Conservation (phyloP, 2,888 invertebrate species). For the Melinaea marsaeus region DNA sequence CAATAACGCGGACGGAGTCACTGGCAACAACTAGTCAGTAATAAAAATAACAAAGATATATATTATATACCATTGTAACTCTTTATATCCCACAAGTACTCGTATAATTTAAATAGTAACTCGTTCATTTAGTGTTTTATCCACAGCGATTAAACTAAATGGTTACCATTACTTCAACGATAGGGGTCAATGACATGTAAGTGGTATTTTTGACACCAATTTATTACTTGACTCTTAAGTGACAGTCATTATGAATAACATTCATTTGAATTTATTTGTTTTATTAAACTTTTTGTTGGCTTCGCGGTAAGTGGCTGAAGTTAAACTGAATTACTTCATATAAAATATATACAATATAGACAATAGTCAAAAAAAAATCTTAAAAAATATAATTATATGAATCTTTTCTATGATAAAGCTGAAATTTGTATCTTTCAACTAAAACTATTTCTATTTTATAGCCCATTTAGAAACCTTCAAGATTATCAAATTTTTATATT, state of each 20-base stretch:
- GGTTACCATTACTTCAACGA: slow-evolving; percentile 19
- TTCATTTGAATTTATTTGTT: slow-evolving; percentile 5
- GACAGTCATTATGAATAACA: slow-evolving; percentile 6
- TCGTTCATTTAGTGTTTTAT: neutral
- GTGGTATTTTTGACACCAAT: slow-evolving; percentile 32
- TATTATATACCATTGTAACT: too few species aligned
- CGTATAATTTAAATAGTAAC: slow-evolving; percentile 3
- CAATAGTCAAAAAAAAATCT: too few species aligned
- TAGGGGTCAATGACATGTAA: slow-evolving; percentile 24
- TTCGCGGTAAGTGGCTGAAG: neutral
- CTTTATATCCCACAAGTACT: neutral
- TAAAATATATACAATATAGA: too few species aligned
- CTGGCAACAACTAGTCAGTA: neutral
- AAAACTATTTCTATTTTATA: too few species aligned
- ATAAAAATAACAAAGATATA: neutral
- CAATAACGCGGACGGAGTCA: too few species aligned
- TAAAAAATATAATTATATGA: too few species aligned
- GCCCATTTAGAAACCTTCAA: too few species aligned
- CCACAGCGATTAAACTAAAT: slow-evolving; percentile 24
- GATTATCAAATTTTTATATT: too few species aligned
- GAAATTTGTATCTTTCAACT: too few species aligned
- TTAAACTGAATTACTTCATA: too few species aligned
- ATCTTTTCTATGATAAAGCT: too few species aligned
- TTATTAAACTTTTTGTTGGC: neutral
- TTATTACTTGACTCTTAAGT: slow-evolving; percentile 23